These are phyloP conservation scores for Syngnathus rostellatus DNA, from an alignment of 2,797 vertebrate genomes.

Conservation along the genomic window DNA sequence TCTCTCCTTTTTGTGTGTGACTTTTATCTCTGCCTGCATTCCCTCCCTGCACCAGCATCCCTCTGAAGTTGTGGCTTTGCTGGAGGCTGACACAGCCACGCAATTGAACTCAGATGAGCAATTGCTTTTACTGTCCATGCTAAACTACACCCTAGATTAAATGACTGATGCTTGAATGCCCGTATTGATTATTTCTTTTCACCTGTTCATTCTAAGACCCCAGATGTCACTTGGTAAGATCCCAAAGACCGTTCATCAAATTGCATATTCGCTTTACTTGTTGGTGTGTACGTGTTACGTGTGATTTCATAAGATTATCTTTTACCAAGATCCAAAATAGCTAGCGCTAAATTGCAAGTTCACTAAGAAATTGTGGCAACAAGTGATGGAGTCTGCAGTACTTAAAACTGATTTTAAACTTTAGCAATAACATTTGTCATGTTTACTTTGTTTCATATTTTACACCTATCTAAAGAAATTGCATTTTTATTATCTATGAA, in stretches of 20 bases:
- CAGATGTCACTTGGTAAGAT: not conserved
- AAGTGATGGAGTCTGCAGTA: too few species aligned
- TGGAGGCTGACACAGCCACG: conserved; percentile 52
- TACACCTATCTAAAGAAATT: too few species aligned
- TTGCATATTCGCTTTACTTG: too few species aligned
- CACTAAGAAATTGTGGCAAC: not conserved
- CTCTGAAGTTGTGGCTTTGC: conserved; percentile 58
- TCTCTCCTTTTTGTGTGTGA: conserved; percentile 20
- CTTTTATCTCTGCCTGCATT: conserved; percentile 29
- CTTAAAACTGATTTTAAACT: not conserved
- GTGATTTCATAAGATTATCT: too few species aligned
- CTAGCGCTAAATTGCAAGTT: not conserved
- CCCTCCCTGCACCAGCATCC: conserved; percentile 14
- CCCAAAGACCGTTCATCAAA: not conserved
- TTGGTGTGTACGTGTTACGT: too few species aligned
- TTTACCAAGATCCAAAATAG: not conserved
- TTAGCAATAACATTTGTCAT: too few species aligned
- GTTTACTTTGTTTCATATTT: too few species aligned
- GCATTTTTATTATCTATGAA: too few species aligned
- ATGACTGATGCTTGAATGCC: conserved; percentile 53
- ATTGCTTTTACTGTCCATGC: conserved; percentile 59
- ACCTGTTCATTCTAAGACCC: not conserved
- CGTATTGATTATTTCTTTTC: conserved; percentile 21
- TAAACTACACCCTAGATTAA: conserved; percentile 52
- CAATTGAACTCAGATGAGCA: conserved; percentile 47